Base-by-base conservation (phyloP, 2,113 vertebrate genomes). In the Bujurquina vittata region DNA sequence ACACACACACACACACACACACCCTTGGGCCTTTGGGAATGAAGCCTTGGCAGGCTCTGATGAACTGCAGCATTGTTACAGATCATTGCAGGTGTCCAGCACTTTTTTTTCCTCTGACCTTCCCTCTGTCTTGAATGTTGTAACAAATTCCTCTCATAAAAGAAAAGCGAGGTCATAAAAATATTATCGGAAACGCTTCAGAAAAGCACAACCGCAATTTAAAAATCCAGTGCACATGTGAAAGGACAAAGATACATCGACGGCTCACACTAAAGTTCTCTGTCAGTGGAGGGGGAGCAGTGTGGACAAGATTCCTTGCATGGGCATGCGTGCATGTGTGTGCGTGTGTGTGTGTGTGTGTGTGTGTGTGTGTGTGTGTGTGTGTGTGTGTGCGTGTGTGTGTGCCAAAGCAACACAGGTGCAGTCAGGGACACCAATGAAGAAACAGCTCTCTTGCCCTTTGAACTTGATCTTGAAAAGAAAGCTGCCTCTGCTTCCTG, bases 401-500 rank as follows among this genome's bases (percentile, higher is more conserved):
- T 55, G 82, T 58, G 72, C 8, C 17, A 17, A 17, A 84, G 84
- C 80, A 78, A 80, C 91, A 87, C 94, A 95, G 94, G 95, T 94
- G 95, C 94, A 92, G 92, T 91, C 94, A 94, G 93, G 93, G 94
- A 93, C 93, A 87, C 87, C 1, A 87, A 92, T 86, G 87, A 77
- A 92, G 91, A 88, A 90, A 85, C 85, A 61, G 84, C 77, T 75
- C 85, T 91, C 85, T 90, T 89, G 84, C 79, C 88, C 93, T 95
- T 94, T 94, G 91, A 95, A 95, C 94, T 92, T 95, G 94, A 93
- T 93, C 94, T 93, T 93, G 89, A 94, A 94, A 94, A 93, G 89
- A 88, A 93, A 93, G 82, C 92, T 83, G 85, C 92, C 87, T 91
- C 88, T 79, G 76, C 79, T 75, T 89, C 77, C 93, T 94, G 93